Evolutionary conservation across 2,888 invertebrate species (phyloP).

Genomic region (Schizaphis graminum): DNA sequence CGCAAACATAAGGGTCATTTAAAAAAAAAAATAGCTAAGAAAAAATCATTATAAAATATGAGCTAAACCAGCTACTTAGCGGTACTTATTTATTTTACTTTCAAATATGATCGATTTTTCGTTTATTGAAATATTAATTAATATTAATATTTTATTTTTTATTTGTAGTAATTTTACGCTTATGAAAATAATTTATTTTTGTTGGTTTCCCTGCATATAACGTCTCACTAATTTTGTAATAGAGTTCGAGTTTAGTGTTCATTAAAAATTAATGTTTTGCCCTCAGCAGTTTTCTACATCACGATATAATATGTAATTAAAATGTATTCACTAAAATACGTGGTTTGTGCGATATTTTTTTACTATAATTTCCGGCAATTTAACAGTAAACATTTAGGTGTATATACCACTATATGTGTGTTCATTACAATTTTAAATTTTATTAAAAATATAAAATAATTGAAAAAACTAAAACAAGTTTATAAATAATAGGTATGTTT

Average conservation of each 20-base stretch:
- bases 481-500: neutral
- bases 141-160: neutral
- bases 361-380: neutral
- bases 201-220: neutral
- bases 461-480: conserved; percentile 1
- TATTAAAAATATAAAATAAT: neutral
- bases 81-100: neutral
- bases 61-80: neutral
- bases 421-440: neutral
- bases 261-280: neutral
- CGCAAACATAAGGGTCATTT: neutral
- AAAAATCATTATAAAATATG: neutral
- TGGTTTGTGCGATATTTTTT: neutral
- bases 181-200: neutral
- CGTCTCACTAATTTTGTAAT: neutral
- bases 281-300: neutral
- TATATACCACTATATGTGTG: neutral
- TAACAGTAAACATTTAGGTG: neutral
- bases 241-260: neutral
- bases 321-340: neutral
- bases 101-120: neutral
- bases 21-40: neutral
- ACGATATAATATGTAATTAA: conserved; percentile 12
- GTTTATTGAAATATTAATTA: neutral
- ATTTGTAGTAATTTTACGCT: neutral